Conservation (phyloP, 2,888 invertebrate species). For the Parnassius apollo region DNA sequence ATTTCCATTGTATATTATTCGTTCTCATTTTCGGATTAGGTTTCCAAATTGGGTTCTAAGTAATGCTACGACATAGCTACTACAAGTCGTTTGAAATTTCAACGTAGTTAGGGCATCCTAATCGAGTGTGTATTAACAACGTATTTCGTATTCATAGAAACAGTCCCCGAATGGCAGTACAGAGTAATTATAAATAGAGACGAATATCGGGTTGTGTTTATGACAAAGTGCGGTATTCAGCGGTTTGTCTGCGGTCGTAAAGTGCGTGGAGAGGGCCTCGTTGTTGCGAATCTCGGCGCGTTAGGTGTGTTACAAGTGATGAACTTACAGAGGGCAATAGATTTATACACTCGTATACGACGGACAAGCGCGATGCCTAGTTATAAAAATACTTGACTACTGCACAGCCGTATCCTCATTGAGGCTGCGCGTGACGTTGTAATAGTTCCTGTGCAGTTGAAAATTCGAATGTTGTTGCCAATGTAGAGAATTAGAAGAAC, state of each 20-base stretch:
- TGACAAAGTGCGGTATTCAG: slow-evolving; percentile 38
- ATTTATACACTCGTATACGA: no score
- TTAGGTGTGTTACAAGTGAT: slow-evolving; percentile 7
- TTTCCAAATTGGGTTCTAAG: no score
- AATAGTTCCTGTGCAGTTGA: no score
- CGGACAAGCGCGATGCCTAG: no score
- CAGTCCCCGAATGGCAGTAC: slow-evolving; percentile 35
- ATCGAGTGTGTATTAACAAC: slow-evolving; percentile 10
- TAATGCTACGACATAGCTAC: no score
- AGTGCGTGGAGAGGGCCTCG: slow-evolving; percentile 39
- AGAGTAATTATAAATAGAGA: slow-evolving; percentile 48
- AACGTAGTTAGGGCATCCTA: slow-evolving; percentile 1
- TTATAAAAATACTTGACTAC: no score
- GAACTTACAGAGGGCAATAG: neutral
- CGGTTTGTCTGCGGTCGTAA: slow-evolving; percentile 42
- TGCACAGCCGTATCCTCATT: no score
- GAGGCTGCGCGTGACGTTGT: no score
- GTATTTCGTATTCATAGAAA: slow-evolving; percentile 28
- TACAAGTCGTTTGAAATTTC: neutral
- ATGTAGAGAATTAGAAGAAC: no score
- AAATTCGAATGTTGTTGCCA: no score
- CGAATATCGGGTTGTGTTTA: slow-evolving; percentile 39
- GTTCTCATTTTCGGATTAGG: no score
- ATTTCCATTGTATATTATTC: no score
- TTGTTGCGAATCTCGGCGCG: slow-evolving; percentile 32